Evolutionary conservation across 1,140 invertebrate species (phyloP), one percentile per base, ranked within the genome.

Genomic region (Atopsyche davidsoni): DNA sequence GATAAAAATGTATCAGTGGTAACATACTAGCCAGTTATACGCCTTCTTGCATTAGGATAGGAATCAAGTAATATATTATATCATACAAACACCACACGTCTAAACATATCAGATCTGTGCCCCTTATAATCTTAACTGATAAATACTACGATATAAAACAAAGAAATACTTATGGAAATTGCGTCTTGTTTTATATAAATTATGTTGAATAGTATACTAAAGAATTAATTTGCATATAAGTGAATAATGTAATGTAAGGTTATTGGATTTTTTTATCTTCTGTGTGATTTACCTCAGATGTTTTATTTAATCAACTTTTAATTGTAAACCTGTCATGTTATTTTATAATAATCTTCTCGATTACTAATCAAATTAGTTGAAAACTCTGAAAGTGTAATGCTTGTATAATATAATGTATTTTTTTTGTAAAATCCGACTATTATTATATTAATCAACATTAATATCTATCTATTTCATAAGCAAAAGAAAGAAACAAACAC

Each of bases 21-120:
- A 68, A 64, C 66, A 68, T 67, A 64, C 64, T 61, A 59, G 57
- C 57, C 57, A 53, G 53, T 56, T 51, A 57, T 57, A 65, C 72
- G 69, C 72, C 70, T 72, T 75, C 68, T 70, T 58, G 53, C 53
- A 58, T 55, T 58, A 58, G 57, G 38, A 49, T 58, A 55, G 46
- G 47, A 42, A 44, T 24, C n/a, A n/a, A n/a, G n/a, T 53, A 46
- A 58, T 51, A 47, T 57, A 70, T 63, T 69, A 69, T 73, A 71
- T 62, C 64, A 73, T 65, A 73, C 70, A 72, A 74, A 70, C 69
- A 62, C 72, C 72, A 69, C 70, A 65, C 66, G 72, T 73, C 70
- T 70, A 73, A 72, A 75, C 72, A 75, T 75, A 75, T 75, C 72
- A 75, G 73, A 68, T 71, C 70, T 75, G 72, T 75, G 72, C 72